These are phyloP conservation scores for Corvus moneduloides DNA, from an alignment of 2,113 vertebrate genomes.

Conservation along the genomic window DNA sequence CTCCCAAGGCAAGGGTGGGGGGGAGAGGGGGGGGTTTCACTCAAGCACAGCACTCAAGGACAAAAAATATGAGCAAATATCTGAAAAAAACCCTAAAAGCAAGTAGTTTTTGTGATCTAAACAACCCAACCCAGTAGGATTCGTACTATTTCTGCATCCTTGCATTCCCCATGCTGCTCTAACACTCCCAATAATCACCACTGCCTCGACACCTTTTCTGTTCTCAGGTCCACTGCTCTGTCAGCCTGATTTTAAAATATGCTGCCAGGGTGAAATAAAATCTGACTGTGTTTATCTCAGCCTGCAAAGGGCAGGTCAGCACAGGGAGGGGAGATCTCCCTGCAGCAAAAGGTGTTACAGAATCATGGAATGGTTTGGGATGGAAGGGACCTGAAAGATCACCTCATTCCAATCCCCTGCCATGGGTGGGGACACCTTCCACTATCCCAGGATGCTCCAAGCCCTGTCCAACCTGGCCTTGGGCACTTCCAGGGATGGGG, in stretches of 20 bases:
- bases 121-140: neutral
- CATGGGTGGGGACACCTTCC: neutral
- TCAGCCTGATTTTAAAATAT: neutral
- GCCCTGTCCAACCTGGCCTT: neutral
- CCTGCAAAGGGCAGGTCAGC: neutral
- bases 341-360: neutral
- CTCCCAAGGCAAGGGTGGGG: neutral
- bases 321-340: neutral
- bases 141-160: neutral
- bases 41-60: accelerated
- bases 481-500: neutral
- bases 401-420: neutral
- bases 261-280: neutral
- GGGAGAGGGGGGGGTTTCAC: neutral
- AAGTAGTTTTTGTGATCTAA: neutral
- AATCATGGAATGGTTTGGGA: neutral
- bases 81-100: neutral
- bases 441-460: neutral
- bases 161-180: neutral
- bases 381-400: neutral
- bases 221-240: neutral
- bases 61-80: neutral
- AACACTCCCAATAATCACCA: no score
- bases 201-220: neutral
- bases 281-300: neutral